Conservation (phyloP, 2,797 vertebrate species). For the Chiroxiphia lanceolata region DNA sequence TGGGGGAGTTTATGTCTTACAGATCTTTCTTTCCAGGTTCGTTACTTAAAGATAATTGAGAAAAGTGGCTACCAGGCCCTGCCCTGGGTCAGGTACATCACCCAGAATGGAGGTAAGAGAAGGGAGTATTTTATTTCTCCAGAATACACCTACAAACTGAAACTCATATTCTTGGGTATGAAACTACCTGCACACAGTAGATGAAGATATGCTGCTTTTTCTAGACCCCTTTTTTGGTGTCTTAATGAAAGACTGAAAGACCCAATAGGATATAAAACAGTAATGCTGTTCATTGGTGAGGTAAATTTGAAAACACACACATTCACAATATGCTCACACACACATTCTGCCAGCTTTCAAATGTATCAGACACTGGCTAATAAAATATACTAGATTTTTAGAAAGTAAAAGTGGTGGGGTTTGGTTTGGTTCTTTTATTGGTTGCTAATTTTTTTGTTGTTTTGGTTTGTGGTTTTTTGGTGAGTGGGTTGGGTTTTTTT, state of each 20-base stretch:
- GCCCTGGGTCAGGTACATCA: constrained; percentile 96
- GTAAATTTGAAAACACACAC: neutral
- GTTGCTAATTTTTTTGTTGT: neutral
- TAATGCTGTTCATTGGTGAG: neutral
- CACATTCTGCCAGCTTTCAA: neutral
- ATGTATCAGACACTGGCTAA: neutral
- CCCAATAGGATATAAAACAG: neutral
- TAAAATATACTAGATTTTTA: neutral
- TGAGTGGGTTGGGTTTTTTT: neutral
- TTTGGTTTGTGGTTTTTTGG: neutral
- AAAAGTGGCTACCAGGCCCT: constrained; percentile 96
- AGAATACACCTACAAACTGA: neutral
- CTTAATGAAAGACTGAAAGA: too few species aligned
- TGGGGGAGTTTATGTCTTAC: neutral
- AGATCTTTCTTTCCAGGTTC: constrained; percentile 77
- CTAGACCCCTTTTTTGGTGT: neutral
- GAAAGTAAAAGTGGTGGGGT: neutral
- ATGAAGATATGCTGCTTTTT: neutral
- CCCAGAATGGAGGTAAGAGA: constrained; percentile 90
- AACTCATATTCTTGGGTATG: accelerated
- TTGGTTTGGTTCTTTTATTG: neutral
- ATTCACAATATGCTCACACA: neutral
- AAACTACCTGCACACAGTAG: accelerated
- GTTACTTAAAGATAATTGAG: constrained; percentile 97
- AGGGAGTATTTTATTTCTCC: neutral